These are phyloP conservation scores for Centruroides vittatus DNA, from an alignment of 1,140 invertebrate genomes.

Conservation along the genomic window DNA sequence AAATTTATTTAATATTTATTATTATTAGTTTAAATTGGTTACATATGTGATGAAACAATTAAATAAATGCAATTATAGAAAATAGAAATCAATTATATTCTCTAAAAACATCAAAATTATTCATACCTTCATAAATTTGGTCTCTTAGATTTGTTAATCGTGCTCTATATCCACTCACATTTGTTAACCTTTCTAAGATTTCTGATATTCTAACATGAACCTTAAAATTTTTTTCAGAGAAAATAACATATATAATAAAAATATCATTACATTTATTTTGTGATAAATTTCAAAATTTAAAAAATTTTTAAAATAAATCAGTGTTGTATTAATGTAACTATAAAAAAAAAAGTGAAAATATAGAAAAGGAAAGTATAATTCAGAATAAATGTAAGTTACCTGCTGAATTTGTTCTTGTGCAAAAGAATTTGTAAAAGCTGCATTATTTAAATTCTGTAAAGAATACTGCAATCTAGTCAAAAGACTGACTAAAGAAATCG, in stretches of 20 bases:
- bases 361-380: no score
- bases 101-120: not conserved
- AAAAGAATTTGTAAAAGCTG: not conserved
- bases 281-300: no score
- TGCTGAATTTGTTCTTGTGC: conserved; percentile 7
- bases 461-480: not conserved
- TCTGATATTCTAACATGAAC: conserved; percentile 2
- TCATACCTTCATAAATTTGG: conserved; percentile 1
- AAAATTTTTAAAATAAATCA: no score
- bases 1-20: no score
- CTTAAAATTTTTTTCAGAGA: not conserved
- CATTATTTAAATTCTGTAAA: conserved; percentile 1
- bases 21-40: no score
- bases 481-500: not conserved
- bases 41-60: no score
- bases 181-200: conserved; percentile 5
- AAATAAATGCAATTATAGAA: no score
- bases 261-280: no score
- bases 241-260: no score
- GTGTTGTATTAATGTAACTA: no score
- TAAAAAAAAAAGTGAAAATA: no score
- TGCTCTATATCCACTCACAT: conserved; percentile 6
- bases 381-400: not conserved
- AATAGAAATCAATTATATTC: no score
- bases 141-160: conserved; percentile 6